Evolutionary conservation across 2,113 vertebrate species (phyloP), one percentile per base, ranked within the genome.

Genomic region (Chroicocephalus ridibundus): DNA sequence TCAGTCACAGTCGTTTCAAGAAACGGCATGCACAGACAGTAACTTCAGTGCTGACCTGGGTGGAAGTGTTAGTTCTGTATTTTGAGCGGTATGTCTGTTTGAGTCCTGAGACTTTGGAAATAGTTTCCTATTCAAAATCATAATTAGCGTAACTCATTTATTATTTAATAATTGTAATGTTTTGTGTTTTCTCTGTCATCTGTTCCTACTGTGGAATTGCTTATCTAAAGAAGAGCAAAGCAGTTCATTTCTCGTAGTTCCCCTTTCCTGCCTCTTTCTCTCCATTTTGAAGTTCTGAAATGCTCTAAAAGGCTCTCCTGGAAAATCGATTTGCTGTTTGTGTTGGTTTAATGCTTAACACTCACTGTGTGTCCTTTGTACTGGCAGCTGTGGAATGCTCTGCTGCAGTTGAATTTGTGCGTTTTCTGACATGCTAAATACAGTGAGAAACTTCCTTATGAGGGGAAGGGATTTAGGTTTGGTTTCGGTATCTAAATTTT

Each of bases 341-440:
- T 93, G 75, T 96, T 94, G 92, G 91, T 94, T 96, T 97, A 96
- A 96, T 97, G 91, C 90, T 96, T 96, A 96, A 96, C 86, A 32
- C 80, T 88, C 5, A 1, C 69, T 91, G 71, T 0, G 20, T 94
- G 94, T 93, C 85, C 95, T 95, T 94, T 97, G 92, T 89, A 93
- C 95, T 14, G 4, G 69, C 78, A 94, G 82, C 91, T 87, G 75
- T 91, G 82, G 95, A 93, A 95, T 94, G 91, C 70, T 79, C 46
- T 72, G 40, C 60, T 91, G 70, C 79, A 72, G 74, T 15, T 90
- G 55, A 89, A 77, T 90, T 83, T 88, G 58, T 86, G 40, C 61
- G 36, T 76, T 85, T 89, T 82, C 81, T 80, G 75, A 60, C n/a
- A n/a, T 16, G 29, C 83, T 69, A 80, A 93, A 38, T 58, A 25